These are phyloP conservation scores for Oryzias woworae DNA, from an alignment of 2,113 vertebrate species.

Conservation along the genomic window DNA sequence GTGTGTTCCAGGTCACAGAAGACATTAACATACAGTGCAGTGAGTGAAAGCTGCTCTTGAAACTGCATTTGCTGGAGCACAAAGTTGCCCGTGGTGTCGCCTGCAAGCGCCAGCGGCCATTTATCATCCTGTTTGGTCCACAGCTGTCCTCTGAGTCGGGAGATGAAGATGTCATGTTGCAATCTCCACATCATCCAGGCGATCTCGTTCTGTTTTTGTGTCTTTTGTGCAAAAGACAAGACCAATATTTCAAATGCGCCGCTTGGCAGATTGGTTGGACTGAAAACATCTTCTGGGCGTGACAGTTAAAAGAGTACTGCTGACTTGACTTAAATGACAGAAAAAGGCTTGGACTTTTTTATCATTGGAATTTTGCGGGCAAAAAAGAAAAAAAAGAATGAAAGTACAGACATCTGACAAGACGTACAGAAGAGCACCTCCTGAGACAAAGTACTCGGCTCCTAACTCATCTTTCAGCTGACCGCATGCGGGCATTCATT, in stretches of 20 bases:
- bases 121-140: constrained; percentile 40
- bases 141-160: constrained; percentile 45
- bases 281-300: constrained; percentile 54
- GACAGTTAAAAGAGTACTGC: constrained; percentile 35
- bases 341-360: constrained; percentile 56
- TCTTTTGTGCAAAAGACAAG: constrained; percentile 52
- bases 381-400: constrained; percentile 1
- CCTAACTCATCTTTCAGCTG: constrained; percentile 35
- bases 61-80: constrained; percentile 43
- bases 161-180: constrained; percentile 61
- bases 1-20: constrained; percentile 41
- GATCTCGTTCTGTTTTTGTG: constrained; percentile 27
- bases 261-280: constrained; percentile 47
- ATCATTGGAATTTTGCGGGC: constrained; percentile 29
- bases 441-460: constrained; percentile 41
- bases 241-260: constrained; percentile 34
- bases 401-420: constrained; percentile 5
- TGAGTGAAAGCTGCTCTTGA: constrained; percentile 43
- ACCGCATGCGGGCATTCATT: constrained; percentile 42
- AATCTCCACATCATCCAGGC: constrained; percentile 41
- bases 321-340: constrained; percentile 60
- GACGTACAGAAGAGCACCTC: constrained; percentile 28
- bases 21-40: constrained; percentile 37
- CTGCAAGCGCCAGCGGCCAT: constrained; percentile 39
- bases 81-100: constrained; percentile 44